Base-by-base conservation (phyloP, 2,888 invertebrate genomes). In the Cinara cedri region DNA sequence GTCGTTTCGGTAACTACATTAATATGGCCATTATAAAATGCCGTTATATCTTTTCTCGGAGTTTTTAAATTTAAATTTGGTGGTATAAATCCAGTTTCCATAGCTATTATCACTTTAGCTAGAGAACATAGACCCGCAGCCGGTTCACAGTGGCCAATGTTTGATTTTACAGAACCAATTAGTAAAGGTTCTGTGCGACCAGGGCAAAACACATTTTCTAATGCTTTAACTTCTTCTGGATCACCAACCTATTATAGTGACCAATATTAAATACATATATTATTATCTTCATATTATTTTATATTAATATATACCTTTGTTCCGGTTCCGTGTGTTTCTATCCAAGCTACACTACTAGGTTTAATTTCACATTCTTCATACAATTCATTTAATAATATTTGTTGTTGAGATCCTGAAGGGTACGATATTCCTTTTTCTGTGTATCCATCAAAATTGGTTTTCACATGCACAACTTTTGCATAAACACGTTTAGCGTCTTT, bases 161-260 rank as follows among this genome's bases (percentile, higher is more conserved):
- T 98, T 0, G 96, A 96, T 85, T 98, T 98, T 49, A 96, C 91
- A 0, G 97, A 95, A 1, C 97, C 97, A 81, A 98, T 92, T 70
- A 90, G 86, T 0, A 97, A 88, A 0, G 97, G 92, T 0, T 89
- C 90, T 0, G 88, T 90, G n/a, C 96, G 89, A 26, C 90, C 90
- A 6, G 89, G 88, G 84, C 93, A 93, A 85, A 96, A 91, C 49
- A 93, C 89, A 83, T 91, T 91, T 68, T 93, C 92, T 71, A 98
- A 90, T 0, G 95, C 93, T 83, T 90, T 88, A 80, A 95, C 87
- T 86, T 98, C 98, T 85, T 96, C 95, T 0, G 97, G 96, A 87
- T 98, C 98, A 21, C 97, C 96, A 2, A 94, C 92, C 84, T 84
- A 54, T 84, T 34, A 21, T 57, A 66, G 26, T 62, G 26, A 65